phyloP scores from a whole-genome alignment of 2,797 vertebrate genomes.

The Manis pentadactyla region DNA sequence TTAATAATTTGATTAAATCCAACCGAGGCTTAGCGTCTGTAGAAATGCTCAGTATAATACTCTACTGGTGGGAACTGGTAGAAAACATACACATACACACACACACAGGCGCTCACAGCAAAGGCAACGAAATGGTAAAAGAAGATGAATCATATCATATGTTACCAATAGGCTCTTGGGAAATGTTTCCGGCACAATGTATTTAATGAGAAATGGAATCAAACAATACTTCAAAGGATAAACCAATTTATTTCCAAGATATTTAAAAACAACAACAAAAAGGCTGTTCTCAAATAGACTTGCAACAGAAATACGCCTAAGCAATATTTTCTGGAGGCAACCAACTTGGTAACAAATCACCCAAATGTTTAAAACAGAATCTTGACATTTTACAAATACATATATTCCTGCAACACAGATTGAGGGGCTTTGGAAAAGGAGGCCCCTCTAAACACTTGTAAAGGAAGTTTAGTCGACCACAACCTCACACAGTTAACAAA shows the following conservation, averaged over 20 bases:
- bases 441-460: conserved; percentile 59
- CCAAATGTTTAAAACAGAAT: conserved; percentile 55
- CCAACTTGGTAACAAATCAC: conserved; percentile 55
- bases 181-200: conserved; percentile 51
- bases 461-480: conserved; percentile 72
- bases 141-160: conserved; percentile 77
- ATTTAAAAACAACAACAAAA: conserved; percentile 26
- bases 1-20: conserved; percentile 71
- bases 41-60: conserved; percentile 66
- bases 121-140: conserved; percentile 64
- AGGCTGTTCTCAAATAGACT: conserved; percentile 11
- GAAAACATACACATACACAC: conserved; percentile 63
- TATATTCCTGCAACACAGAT: not conserved
- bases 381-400: conserved; percentile 17
- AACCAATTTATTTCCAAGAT: conserved; percentile 48
- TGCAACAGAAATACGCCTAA: not conserved
- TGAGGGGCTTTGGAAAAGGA: conserved; percentile 22
- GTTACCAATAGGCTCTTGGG: conserved; percentile 65
- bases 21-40: conserved; percentile 48
- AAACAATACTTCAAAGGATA: conserved; percentile 61
- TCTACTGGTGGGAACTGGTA: conserved; percentile 76
- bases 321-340: conserved; percentile 58
- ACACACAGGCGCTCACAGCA: conserved; percentile 10
- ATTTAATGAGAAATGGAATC: conserved; percentile 45
- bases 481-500: conserved; percentile 53